These are phyloP conservation scores for Lamellibrachia columna DNA, from an alignment of 2,888 invertebrate species.

Conservation along the genomic window DNA sequence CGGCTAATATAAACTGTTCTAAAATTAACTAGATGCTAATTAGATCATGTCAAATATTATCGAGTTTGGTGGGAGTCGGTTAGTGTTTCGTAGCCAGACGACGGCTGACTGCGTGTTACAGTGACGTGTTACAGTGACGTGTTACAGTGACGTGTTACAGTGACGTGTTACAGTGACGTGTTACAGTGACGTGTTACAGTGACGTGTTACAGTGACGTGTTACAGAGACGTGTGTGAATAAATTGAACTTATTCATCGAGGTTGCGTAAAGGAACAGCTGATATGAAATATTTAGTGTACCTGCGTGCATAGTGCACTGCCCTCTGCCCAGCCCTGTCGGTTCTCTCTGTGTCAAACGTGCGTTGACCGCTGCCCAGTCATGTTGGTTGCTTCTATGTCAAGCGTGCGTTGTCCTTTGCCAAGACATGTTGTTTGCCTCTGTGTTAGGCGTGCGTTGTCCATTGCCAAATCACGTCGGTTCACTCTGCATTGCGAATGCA, in stretches of 20 bases:
- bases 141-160: too few species aligned
- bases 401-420: background rate
- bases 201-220: too few species aligned
- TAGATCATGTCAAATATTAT: background rate
- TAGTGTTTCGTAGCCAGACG: background rate
- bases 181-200: too few species aligned
- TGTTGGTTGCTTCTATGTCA: background rate
- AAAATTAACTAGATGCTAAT: background rate
- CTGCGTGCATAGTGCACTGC: background rate
- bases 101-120: background rate
- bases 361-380: background rate
- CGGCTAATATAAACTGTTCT: background rate
- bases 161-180: too few species aligned
- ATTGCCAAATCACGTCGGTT: background rate
- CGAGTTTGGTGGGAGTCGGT: background rate
- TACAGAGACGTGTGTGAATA: too few species aligned
- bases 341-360: background rate
- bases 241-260: background rate
- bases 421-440: background rate
- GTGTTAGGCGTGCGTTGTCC: background rate
- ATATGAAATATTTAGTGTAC: background rate
- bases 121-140: too few species aligned
- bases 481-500: background rate
- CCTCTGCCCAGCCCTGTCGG: background rate
- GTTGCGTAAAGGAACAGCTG: background rate